These are phyloP conservation scores for Therioaphis trifolii DNA, from an alignment of 2,888 invertebrate genomes.

Conservation along the genomic window DNA sequence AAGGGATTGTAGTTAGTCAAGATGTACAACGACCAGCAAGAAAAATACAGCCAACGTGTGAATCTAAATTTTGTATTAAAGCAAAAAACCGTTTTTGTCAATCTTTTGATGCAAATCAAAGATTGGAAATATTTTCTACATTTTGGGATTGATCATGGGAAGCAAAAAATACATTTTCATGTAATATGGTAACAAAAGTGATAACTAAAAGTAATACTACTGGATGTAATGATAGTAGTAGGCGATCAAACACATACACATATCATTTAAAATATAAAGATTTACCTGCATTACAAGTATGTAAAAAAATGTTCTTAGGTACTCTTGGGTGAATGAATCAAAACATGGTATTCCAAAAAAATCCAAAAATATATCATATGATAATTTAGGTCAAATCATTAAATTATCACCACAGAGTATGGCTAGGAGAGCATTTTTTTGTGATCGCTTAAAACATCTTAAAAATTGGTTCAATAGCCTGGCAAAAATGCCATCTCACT, in stretches of 20 bases:
- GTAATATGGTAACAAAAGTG: neutral
- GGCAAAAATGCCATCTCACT: too few relatives aligned
- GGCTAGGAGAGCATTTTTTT: too few relatives aligned
- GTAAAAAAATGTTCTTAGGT: too few relatives aligned
- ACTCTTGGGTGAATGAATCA: too few relatives aligned
- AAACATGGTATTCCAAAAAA: too few relatives aligned
- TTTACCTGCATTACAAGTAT: too few relatives aligned
- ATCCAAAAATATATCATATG: too few relatives aligned
- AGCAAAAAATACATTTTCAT: neutral
- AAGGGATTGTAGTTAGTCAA: neutral
- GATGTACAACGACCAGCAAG: constrained; percentile 4
- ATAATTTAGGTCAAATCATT: too few relatives aligned
- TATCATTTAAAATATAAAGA: constrained; percentile 12
- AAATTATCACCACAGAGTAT: too few relatives aligned
- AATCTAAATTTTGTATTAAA: constrained; percentile 10
- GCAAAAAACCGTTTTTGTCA: neutral
- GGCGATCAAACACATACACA: neutral
- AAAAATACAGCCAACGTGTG: neutral
- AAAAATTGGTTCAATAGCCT: too few relatives aligned
- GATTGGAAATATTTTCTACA: constrained; percentile 1
- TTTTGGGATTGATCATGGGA: constrained; percentile 3
- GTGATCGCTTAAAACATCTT: too few relatives aligned
- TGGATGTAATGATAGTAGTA: neutral
- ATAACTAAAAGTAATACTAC: constrained; percentile 4
- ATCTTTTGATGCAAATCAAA: constrained; percentile 1